Evolutionary conservation across 2,797 vertebrate genomes (phyloP), one percentile per base, ranked within the genome.

Genomic region (Centropyge bicolor): DNA sequence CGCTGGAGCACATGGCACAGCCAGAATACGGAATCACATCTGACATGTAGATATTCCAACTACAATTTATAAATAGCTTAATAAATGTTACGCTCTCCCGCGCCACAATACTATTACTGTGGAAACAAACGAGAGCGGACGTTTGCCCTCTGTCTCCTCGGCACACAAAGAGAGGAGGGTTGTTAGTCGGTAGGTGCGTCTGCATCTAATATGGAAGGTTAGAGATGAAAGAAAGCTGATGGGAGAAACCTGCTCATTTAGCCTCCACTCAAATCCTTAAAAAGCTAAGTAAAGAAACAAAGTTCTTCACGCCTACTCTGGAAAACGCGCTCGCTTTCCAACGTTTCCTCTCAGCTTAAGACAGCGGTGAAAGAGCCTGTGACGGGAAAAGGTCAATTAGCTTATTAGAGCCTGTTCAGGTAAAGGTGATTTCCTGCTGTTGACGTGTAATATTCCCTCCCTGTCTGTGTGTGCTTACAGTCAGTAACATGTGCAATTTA

Each of bases 331-430:
- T 77, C 75, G 49, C 79, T 80, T 76, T 56, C 87, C 84, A 80
- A 79, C 84, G 61, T 87, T 83, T 77, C 78, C 60, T 76, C 74
- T 74, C 72, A 76, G 82, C 69, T 66, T 71, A 65, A 87, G 91
- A 90, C 88, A 86, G 92, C 75, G 40, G 78, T 62, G 80, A 81
- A 86, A 83, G 76, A 84, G 86, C 79, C 81, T 60, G 84, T 77
- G 62, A 90, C 63, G 81, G 81, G 91, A 93, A 94, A 95, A 95
- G 95, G 94, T 95, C 93, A 95, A 91, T 94, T 94, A 92, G 88
- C 94, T 95, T 93, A 94, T 95, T 95, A 94, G 88, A 83, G 89
- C 85, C 86, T 75, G 60, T 88, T 92, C 88, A 88, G 89, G 87
- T 91, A 88, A 93, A 94, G 91, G 88, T 93, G 92, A 88, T 90